phyloP scores from a whole-genome alignment of 2,888 invertebrate species.

The Sepiola atlantica region DNA sequence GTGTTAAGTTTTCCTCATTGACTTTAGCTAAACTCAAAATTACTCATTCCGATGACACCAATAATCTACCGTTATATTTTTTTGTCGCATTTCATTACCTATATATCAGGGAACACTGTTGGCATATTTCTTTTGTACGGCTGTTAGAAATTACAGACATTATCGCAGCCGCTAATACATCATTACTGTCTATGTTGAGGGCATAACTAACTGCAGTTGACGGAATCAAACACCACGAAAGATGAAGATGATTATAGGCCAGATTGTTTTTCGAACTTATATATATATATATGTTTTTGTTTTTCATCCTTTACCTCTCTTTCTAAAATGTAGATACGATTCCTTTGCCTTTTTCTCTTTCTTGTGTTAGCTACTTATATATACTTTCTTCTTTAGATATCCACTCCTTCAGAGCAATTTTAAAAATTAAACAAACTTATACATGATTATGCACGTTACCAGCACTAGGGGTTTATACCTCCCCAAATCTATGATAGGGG shows the following conservation, averaged over 20 bases:
- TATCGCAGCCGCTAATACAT: not conserved
- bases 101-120: not conserved
- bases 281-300: not conserved
- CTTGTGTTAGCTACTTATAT: not conserved
- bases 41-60: not conserved
- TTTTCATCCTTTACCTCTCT: not conserved
- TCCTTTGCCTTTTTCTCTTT: not conserved
- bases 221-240: not conserved
- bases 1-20: not conserved
- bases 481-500: no score
- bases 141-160: conserved; percentile 2
- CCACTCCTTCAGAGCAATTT: not conserved
- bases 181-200: not conserved
- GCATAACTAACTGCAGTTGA: not conserved
- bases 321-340: not conserved
- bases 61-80: not conserved
- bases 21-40: not conserved
- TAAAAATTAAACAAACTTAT: not conserved
- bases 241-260: not conserved
- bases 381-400: not conserved
- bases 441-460: not conserved
- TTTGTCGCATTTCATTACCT: not conserved
- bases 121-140: not conserved
- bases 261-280: not conserved
- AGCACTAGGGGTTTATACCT: no score